Evolutionary conservation across 2,113 vertebrate species (phyloP), one percentile per base, ranked within the genome.

Genomic region (Choloepus hoffmanni): DNA sequence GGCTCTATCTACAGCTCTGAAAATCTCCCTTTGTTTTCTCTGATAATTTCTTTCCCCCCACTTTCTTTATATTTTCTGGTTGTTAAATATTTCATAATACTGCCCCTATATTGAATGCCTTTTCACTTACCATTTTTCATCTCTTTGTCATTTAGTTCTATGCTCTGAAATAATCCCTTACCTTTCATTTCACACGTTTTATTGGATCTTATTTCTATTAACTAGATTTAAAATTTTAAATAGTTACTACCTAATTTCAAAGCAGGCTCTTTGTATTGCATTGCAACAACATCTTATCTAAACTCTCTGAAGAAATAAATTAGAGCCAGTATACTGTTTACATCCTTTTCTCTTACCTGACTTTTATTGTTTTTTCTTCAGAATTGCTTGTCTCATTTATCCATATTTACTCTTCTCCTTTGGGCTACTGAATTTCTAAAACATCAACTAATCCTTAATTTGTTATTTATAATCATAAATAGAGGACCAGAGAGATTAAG

Each of bases 141-240:
- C 26, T 85, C 3, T 21, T 81, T 88, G 7, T 48, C 9, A 68
- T 85, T 36, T 58, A 58, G 7, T 76, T 88, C 4, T 83, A 9
- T 79, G 7, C 62, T 65, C n/a, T 88, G 58, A 95, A 97, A 79
- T 90, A 62, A 63, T 74, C 84, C 21, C 36, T 85, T 50, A 36
- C 11, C 15, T 82, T 62, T 2, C 4, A 62, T 58, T 96, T 14
- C 16, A 60, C 55, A 77, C 3, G 58, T 76, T 90, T 90, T 16
- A 65, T 70, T 88, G 26, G 11, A 60, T 50, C 72, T 21, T 72
- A 33, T 67, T 89, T 94, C 89, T 48, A 89, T 1, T 85, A 79
- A 53, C 15, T 1, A 19, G 45, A 33, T 76, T 91, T 91, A 50
- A 96, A 93, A 85, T 70, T 87, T 88, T 92, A 76, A 40, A 7